phyloP scores from a whole-genome alignment of 2,113 vertebrate species.

The Alosa alosa region DNA sequence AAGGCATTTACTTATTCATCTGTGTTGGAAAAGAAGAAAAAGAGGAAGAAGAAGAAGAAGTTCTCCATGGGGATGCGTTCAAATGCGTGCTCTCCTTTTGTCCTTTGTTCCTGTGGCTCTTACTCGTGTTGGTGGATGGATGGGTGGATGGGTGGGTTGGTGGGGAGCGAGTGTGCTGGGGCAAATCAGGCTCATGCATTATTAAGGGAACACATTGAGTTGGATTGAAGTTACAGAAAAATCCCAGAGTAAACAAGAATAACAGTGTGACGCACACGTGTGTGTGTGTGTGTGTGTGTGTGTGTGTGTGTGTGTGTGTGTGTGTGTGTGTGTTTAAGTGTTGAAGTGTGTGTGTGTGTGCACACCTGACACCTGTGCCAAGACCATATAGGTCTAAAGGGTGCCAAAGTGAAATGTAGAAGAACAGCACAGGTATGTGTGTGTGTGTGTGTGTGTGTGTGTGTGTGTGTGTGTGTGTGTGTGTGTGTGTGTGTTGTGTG shows the following conservation, averaged over 20 bases:
- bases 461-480: neutral
- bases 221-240: neutral
- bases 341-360: neutral
- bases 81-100: neutral
- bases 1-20: conserved; percentile 11
- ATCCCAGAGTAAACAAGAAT: neutral
- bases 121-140: neutral
- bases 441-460: neutral
- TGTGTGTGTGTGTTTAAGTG: neutral
- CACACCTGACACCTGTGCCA: neutral
- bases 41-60: neutral
- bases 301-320: neutral
- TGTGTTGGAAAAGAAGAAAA: neutral
- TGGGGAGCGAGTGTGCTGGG: neutral
- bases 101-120: neutral
- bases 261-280: neutral
- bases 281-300: neutral
- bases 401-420: neutral
- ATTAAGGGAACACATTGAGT: neutral
- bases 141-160: neutral
- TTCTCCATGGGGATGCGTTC: neutral
- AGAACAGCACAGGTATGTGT: neutral
- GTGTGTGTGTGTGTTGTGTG: neutral
- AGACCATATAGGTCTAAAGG: neutral
- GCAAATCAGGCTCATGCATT: neutral